Evolutionary conservation across 2,888 invertebrate genomes (phyloP), one percentile per base, ranked within the genome.

Genomic region (Halictus quadricinctus): DNA sequence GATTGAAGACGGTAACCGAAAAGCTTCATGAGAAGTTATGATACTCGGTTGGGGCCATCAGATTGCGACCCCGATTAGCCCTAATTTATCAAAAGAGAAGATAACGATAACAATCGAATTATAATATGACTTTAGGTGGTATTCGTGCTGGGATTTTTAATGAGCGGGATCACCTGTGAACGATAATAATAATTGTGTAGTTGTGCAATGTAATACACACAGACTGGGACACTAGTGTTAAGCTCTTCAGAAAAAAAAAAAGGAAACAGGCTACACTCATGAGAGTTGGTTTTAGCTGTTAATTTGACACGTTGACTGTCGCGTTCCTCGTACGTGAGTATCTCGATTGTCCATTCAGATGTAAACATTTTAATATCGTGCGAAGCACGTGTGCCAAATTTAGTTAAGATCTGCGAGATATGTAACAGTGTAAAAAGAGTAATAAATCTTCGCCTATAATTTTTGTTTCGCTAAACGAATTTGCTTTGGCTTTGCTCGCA

Each of bases 1-100:
- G 94, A 92, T 89, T 94, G 87, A 93, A 91, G 87, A 78, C 87
- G 29, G 85, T 86, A 13, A 94, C 94, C 69, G 94, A 94, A 91
- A 90, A 93, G 83, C 92, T 94, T 74, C 94, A 94, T 74, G 83
- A 88, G 50, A 88, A 87, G 74, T 92, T 93, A 92, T 94, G 94
- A 94, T 94, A 89, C 84, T 88, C 85, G 88, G 88, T 87, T 84
- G 89, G 88, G 88, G 25, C 76, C 77, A 41, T 29, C 75, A 48
- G 60, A 54, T 8, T 69, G 69, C 64, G 58, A 69, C 64, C 82
- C 60, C 78, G 10, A 29, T 21, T 86, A 88, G 84, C 85, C 86
- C 80, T 85, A 83, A 88, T 91, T 88, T 86, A 76, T 80, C 86
- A 87, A 90, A 86, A 85, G 77, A 80, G 58, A 74, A 76, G 74